These are phyloP conservation scores for Dioctria linearis DNA, from an alignment of 2,888 invertebrate genomes.

Conservation along the genomic window DNA sequence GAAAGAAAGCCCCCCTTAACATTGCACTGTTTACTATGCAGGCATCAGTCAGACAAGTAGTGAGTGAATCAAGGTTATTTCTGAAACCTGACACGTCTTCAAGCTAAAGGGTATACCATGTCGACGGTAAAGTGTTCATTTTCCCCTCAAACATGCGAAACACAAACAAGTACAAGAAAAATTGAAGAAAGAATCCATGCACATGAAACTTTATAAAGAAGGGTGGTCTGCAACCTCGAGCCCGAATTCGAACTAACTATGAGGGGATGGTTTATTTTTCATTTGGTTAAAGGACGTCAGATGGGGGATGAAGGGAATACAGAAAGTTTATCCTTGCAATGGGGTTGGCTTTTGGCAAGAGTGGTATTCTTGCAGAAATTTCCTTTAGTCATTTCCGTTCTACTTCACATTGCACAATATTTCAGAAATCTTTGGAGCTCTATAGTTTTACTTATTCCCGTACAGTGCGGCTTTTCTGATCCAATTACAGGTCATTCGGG, in stretches of 20 bases:
- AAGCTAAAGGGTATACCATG: background rate
- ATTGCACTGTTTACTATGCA: background rate
- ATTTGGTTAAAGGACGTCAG: background rate
- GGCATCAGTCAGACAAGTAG: constrained; percentile 8
- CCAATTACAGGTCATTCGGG: constrained; percentile 19
- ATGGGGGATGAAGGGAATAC: too few species aligned
- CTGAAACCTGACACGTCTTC: constrained; percentile 13
- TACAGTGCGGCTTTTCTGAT: constrained; percentile 7
- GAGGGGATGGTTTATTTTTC: background rate
- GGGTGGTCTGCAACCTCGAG: background rate
- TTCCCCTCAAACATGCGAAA: constrained; percentile 19
- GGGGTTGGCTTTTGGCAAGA: background rate
- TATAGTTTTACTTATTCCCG: constrained; percentile 15
- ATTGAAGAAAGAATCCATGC: background rate
- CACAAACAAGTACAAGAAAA: background rate
- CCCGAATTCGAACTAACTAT: background rate
- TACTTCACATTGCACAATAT: constrained; percentile 11
- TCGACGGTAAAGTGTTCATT: background rate
- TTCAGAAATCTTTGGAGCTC: constrained; percentile 1
- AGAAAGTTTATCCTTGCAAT: too few species aligned
- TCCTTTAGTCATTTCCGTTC: constrained; percentile 2
- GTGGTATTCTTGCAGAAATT: background rate
- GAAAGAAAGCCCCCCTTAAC: background rate
- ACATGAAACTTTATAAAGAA: background rate
- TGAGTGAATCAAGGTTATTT: constrained; percentile 31